A percentile compares a stretch with the other conserved stretches of the same genome.
phyloP scores from a whole-genome alignment of 2,888 invertebrate species.

The Caenorhabditis zanzibari region DNA sequence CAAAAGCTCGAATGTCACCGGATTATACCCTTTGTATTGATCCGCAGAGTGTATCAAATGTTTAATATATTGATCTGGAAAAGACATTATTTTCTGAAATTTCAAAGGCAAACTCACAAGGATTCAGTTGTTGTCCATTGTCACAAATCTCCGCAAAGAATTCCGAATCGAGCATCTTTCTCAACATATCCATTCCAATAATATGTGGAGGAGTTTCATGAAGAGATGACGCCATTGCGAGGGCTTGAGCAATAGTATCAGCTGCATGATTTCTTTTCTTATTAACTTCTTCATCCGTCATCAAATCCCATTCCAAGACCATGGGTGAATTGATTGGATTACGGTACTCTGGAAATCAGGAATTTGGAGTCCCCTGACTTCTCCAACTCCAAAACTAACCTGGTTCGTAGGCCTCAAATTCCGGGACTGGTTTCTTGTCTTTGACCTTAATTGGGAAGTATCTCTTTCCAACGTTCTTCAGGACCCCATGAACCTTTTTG shows the following conservation, averaged over 20 bases:
- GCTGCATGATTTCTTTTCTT: too few relatives aligned
- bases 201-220: too few relatives aligned
- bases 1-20: neutral
- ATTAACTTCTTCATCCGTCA: too few relatives aligned
- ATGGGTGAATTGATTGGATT: too few relatives aligned
- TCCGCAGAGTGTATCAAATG: neutral
- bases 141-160: conserved; percentile 8
- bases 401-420: too few relatives aligned
- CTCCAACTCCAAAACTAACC: too few relatives aligned
- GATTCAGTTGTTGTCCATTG: neutral
- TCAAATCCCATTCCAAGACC: too few relatives aligned
- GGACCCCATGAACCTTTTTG: neutral
- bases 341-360: too few relatives aligned
- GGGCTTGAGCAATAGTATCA: too few relatives aligned
- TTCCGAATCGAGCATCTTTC: neutral
- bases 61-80: conserved; percentile 11
- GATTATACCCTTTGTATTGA: neutral
- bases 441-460: neutral
- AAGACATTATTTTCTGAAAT: neutral
- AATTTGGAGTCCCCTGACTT: too few relatives aligned
- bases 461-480: conserved; percentile 11
- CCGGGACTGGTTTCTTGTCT: neutral
- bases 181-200: too few relatives aligned
- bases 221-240: too few relatives aligned
- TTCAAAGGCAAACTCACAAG: neutral